Evolutionary conservation across 53 echinoderm and acorn worm species (phyloP).

Genomic region (Patiria pectinifera): DNA sequence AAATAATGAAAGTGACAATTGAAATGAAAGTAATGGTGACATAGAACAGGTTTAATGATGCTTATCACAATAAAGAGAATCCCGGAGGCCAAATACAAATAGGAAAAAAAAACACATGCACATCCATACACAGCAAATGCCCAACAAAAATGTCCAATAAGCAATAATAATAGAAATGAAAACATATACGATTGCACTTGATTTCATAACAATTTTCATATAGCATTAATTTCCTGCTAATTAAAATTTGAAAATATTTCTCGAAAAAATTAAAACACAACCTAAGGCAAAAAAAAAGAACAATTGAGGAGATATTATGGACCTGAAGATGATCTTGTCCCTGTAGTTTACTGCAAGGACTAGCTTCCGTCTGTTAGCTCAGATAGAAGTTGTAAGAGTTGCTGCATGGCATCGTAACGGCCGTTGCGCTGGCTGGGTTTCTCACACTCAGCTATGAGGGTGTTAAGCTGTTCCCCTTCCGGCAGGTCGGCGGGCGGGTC

Average conservation of each 20-base stretch:
- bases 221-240: neutral
- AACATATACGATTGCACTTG: neutral
- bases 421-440: constrained; percentile 72
- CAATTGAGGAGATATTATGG: neutral
- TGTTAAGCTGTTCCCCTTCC: constrained; percentile 60
- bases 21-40: too few relatives aligned
- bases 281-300: neutral
- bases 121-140: too few relatives aligned
- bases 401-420: constrained; percentile 73
- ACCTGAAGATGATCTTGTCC: neutral
- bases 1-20: too few relatives aligned
- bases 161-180: too few relatives aligned
- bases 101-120: too few relatives aligned
- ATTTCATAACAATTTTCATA: neutral
- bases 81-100: too few relatives aligned
- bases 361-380: constrained; percentile 46
- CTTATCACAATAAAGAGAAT: too few relatives aligned
- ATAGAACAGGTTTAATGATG: too few relatives aligned
- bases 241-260: neutral
- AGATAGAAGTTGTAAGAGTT: constrained; percentile 61
- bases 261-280: neutral
- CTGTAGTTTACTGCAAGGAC: neutral
- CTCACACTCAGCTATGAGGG: constrained; percentile 73
- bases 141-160: too few relatives aligned
- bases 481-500: constrained; percentile 75